These are phyloP conservation scores for Recurvirostra avosetta DNA, from an alignment of 2,113 vertebrate genomes.

Conservation along the genomic window DNA sequence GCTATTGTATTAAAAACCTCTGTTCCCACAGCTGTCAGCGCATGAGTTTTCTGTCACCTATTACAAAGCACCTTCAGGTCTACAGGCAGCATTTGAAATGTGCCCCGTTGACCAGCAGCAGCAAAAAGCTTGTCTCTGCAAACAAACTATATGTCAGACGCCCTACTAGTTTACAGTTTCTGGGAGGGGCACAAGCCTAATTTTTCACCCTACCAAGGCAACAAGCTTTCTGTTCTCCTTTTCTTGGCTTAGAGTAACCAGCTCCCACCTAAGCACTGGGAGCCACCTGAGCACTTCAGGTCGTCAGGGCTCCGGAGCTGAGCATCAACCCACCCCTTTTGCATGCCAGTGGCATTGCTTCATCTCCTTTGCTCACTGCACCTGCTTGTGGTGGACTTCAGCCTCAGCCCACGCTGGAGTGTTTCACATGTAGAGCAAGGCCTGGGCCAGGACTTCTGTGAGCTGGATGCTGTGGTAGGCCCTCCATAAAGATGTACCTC, in stretches of 20 bases:
- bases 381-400: background rate
- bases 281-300: background rate
- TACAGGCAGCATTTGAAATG: background rate
- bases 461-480: background rate
- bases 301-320: background rate
- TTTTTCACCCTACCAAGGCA: background rate
- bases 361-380: background rate
- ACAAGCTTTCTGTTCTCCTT: background rate
- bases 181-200: background rate
- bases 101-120: background rate
- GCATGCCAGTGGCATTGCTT: background rate
- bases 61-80: background rate
- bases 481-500: background rate
- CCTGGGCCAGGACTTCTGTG: rapidly evolving
- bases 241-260: background rate
- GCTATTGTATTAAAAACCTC: background rate
- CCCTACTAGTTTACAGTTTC: background rate
- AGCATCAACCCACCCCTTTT: background rate
- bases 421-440: background rate
- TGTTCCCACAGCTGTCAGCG: background rate
- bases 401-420: rapidly evolving
- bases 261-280: background rate
- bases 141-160: background rate
- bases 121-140: background rate
- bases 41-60: background rate